Base-by-base conservation (phyloP, 2,888 invertebrate species). In the Criorhina ranunculi region DNA sequence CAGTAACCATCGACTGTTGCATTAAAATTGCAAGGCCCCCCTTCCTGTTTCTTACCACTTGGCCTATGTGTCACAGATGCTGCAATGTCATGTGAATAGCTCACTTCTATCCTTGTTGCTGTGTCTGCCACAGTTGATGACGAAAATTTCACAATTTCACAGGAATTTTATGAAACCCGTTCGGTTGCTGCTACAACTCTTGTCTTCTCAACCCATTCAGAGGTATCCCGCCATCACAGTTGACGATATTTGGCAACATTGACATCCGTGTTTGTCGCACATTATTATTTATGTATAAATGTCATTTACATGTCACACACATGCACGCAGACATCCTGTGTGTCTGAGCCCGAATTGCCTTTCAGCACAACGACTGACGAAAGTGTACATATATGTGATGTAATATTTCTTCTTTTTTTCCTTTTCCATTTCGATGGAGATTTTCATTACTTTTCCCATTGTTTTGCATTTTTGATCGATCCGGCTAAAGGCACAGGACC, bases 381-480 rank as follows among this genome's bases (percentile, higher is more conserved):
- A 49, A n/a, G n/a, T n/a, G 24, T 24, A 24, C 4, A 24, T 51
- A 35, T 60, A 60, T 17, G 4, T 35, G 64, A 37, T 75, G 29
- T 55, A 57, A 29, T 49, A 49, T 51, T 33, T 31, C 17, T 31
- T 31, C 33, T n/a, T 46, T 46, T 40, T 60, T 67, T 42, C 51
- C 60, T 60, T 69, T 60, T 67, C 51, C 51, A 69, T 60, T 69
- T 53, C 29, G 51, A 67, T 69, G 60, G 53, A 35, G 77, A 69
- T 77, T 77, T 69, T 77, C 67, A 77, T 77, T 60, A 77, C 24
- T n/a, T 67, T 60, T 57, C 7, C 42, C 17, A 76, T 67, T 67
- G 51, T 59, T 67, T 66, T 76, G 44, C 17, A 60, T 67, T 67
- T 60, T 69, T 60, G 51, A 59, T 67, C 15, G 46, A 59, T 67